Percentiles rank a stretch among this genome's conserved stretches.
Conservation (phyloP, 2,797 vertebrate species). For the Vespertilio murinus region DNA sequence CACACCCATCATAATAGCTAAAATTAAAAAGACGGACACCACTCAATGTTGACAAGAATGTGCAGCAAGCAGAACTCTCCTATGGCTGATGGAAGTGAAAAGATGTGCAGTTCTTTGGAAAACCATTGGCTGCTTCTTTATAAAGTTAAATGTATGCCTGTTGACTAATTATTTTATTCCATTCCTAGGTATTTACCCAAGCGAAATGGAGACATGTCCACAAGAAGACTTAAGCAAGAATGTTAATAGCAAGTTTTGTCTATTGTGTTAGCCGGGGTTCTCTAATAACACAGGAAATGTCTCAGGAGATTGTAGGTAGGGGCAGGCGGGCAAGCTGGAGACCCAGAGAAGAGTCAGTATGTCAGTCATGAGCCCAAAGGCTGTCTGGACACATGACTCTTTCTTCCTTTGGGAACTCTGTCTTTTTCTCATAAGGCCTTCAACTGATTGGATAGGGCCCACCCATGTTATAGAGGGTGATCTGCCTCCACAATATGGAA, state of each 20-base stretch:
- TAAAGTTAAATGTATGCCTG: not conserved
- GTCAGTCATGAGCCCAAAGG: not conserved
- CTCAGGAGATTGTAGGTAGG: not conserved
- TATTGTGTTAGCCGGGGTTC: not conserved
- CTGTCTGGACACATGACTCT: not conserved
- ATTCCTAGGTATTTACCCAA: not conserved
- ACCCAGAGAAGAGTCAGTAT: not conserved
- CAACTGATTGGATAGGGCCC: not conserved
- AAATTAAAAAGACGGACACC: not conserved
- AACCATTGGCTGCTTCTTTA: not conserved
- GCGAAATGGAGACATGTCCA: not conserved
- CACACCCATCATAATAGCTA: not conserved
- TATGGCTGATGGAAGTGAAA: not conserved
- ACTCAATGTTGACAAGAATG: not conserved
- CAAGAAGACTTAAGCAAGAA: not conserved
- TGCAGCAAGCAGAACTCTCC: not conserved
- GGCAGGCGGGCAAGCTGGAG: not conserved
- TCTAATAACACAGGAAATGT: not conserved
- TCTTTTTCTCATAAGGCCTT: not conserved
- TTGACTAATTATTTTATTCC: not conserved
- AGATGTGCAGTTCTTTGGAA: not conserved
- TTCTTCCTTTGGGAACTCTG: not conserved
- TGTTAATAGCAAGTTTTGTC: not conserved
- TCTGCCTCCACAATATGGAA: not conserved
- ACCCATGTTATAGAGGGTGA: not conserved